A percentile compares a stretch with the other conserved stretches of the same genome.
phyloP scores from a whole-genome alignment of 2,888 invertebrate species.

The Drosophila nr. fundita region DNA sequence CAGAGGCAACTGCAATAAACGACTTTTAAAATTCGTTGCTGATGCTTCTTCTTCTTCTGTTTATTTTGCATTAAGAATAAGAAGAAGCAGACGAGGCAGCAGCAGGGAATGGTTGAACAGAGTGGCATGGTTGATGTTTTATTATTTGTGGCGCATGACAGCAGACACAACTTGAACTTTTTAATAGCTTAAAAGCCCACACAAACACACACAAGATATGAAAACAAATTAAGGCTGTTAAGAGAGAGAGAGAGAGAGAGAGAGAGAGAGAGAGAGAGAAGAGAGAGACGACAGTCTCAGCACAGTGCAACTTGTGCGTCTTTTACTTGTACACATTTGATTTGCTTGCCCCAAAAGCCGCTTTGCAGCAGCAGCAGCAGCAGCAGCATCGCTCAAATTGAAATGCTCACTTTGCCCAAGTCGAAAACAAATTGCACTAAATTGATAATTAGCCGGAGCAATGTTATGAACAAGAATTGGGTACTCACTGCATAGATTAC shows the following conservation, averaged over 20 bases:
- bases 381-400: slow-evolving; percentile 35
- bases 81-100: slow-evolving; percentile 47
- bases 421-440: slow-evolving; percentile 73
- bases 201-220: slow-evolving; percentile 40
- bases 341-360: slow-evolving; percentile 34
- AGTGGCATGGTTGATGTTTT: slow-evolving; percentile 23
- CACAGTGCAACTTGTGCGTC: slow-evolving; percentile 21
- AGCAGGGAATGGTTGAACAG: background rate
- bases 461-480: slow-evolving; percentile 9
- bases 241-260: slow-evolving; percentile 30
- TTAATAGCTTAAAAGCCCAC: slow-evolving; percentile 74
- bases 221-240: slow-evolving; percentile 71
- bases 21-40: slow-evolving; percentile 34
- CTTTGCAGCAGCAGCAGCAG: slow-evolving; percentile 1
- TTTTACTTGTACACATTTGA: slow-evolving; percentile 13
- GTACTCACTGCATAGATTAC: slow-evolving; percentile 34
- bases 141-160: slow-evolving; percentile 54
- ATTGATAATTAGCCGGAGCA: slow-evolving; percentile 72
- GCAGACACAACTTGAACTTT: slow-evolving; percentile 68
- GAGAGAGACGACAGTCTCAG: background rate
- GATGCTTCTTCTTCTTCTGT: slow-evolving; percentile 33
- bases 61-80: slow-evolving; percentile 46
- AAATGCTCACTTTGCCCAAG: slow-evolving; percentile 50
- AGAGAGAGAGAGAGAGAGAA: background rate
- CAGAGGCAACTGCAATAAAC: slow-evolving; percentile 46